Base-by-base conservation (phyloP, 2,113 vertebrate genomes). In the Scolopax mira region DNA sequence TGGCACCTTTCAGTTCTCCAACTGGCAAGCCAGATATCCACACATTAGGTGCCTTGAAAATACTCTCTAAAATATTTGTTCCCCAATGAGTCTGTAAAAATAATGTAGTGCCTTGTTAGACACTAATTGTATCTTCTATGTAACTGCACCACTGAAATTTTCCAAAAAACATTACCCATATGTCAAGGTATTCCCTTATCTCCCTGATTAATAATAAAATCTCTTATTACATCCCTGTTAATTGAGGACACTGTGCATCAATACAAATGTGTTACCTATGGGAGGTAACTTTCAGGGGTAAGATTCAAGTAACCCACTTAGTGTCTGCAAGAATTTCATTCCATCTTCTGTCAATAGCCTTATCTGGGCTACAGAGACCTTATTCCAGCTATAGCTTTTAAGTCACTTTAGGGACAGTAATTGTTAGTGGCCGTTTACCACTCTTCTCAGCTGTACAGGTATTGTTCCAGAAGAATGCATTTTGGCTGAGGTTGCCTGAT, bases 151-250 rank as follows among this genome's bases (percentile, higher is more conserved):
- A 82, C 15, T 86, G 94, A 95, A 94, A 69, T 67, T 87, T 90
- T 90, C 71, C 35, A 49, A 79, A 88, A 95, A 91, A 33, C 46
- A 91, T 92, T 88, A 92, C 44, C 86, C 90, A 79, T 96, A 95
- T 96, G 89, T 90, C 91, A 94, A 94, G 84, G 49, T 90, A 90
- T 94, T 97, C 80, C 66, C 69, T 77, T 86, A 95, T 54, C 46
- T 91, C 84, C 41, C 23, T 21, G 46, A 44, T 94, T 95, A 90
- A 92, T 85, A 91, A 91, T 89, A 90, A 89, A 90, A 75, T 91
- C 73, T 84, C 23, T 82, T 89, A 42, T 87, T 91, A 48, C 35
- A 60, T 44, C 55, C 42, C 55, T 93, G 55, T 21, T 96, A 89
- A 92, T 33, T 81, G 18, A 24, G 30, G n/a, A 12, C 54, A 44